A percentile compares a stretch with the other conserved stretches of the same genome.
phyloP scores from a whole-genome alignment of 2,113 vertebrate genomes.

The Xiphias gladius region DNA sequence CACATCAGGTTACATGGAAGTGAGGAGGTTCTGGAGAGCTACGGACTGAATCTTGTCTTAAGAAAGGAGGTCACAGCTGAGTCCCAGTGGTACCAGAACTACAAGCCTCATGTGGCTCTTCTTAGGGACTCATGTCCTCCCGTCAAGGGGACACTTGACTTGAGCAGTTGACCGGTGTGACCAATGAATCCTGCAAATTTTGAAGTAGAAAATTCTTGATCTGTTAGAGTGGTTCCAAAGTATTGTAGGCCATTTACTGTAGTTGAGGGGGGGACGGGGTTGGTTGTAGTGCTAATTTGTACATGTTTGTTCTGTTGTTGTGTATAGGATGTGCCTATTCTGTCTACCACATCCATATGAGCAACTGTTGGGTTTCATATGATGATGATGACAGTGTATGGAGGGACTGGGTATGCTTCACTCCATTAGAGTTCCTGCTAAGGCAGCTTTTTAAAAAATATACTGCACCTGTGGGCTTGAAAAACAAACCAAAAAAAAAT shows the following conservation, averaged over 20 bases:
- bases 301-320: conserved; percentile 74
- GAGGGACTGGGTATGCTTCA: conserved; percentile 60
- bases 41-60: conserved; percentile 16
- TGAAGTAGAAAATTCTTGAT: conserved; percentile 59
- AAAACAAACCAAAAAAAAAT: conserved; percentile 45
- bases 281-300: conserved; percentile 65
- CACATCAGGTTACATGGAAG: neutral
- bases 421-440: conserved; percentile 58
- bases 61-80: neutral
- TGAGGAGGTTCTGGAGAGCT: conserved; percentile 15
- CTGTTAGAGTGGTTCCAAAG: conserved; percentile 64
- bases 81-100: neutral
- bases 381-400: conserved; percentile 46
- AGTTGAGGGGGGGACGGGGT: conserved; percentile 43
- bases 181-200: conserved; percentile 31
- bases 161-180: neutral
- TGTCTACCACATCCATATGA: conserved; percentile 47
- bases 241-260: conserved; percentile 64
- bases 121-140: neutral
- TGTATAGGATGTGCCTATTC: conserved; percentile 78
- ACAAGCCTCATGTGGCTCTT: neutral
- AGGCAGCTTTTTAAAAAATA: conserved; percentile 18
- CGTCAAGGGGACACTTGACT: neutral
- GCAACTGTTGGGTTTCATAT: conserved; percentile 42
- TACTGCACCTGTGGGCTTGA: conserved; percentile 59